Conservation (phyloP, 2,113 vertebrate species). For the Nibea coibor region DNA sequence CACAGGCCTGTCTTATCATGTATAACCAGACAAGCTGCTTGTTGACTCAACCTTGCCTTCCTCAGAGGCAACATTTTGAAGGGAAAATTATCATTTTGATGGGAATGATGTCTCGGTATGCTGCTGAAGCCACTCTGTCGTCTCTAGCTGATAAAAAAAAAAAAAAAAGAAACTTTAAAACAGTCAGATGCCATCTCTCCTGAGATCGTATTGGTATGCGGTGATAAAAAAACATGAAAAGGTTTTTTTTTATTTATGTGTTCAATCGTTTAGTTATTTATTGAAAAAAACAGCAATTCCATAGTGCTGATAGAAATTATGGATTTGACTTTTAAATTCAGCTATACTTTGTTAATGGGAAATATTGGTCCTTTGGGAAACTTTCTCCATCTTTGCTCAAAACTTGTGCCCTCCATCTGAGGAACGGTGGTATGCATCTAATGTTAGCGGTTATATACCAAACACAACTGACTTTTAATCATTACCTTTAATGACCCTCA, state of each 20-base stretch:
- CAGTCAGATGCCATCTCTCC: slow-evolving; percentile 50
- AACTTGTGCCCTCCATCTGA: neutral
- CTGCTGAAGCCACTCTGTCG: slow-evolving; percentile 47
- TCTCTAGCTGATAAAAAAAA: slow-evolving; percentile 60
- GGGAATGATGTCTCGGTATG: slow-evolving; percentile 68
- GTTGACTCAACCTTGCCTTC: slow-evolving; percentile 75
- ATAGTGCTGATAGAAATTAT: slow-evolving; percentile 43
- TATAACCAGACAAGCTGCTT: slow-evolving; percentile 75
- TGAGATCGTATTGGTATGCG: slow-evolving; percentile 46
- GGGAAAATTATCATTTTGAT: slow-evolving; percentile 76
- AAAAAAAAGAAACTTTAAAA: slow-evolving; percentile 37
- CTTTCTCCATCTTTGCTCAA: neutral
- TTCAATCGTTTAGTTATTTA: slow-evolving; percentile 43
- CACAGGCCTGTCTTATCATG: slow-evolving; percentile 67
- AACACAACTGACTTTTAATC: neutral
- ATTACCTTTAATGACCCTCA: neutral
- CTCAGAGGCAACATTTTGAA: slow-evolving; percentile 67
- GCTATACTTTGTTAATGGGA: slow-evolving; percentile 1
- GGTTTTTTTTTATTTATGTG: slow-evolving; percentile 31
- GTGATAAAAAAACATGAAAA: slow-evolving; percentile 49
- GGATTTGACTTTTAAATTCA: slow-evolving; percentile 44
- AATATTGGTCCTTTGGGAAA: slow-evolving; percentile 26
- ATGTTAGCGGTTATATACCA: neutral
- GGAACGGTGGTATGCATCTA: neutral
- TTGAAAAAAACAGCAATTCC: slow-evolving; percentile 31